Percentiles rank a stretch among this genome's conserved stretches.
phyloP scores from a whole-genome alignment of 2,797 vertebrate genomes.

The Etheostoma perlongum region DNA sequence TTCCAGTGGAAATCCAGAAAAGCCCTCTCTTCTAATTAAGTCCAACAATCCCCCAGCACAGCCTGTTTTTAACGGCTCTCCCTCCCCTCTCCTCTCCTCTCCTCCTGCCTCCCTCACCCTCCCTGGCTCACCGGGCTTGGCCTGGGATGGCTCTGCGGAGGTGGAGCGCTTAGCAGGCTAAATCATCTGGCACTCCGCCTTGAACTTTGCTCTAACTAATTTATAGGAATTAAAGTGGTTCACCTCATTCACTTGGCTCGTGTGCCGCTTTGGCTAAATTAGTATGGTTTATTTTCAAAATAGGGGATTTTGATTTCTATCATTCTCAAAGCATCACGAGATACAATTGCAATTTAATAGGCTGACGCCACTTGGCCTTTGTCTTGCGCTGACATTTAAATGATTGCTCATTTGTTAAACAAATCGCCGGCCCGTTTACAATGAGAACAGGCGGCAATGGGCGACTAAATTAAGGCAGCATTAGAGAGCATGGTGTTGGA shows the following conservation, averaged over 20 bases:
- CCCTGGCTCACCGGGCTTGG: conserved; percentile 59
- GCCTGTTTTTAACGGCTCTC: conserved; percentile 35
- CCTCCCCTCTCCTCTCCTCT: conserved; percentile 43
- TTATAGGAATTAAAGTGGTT: conserved; percentile 81
- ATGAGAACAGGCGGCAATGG: conserved; percentile 46
- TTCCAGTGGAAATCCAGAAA: conserved; percentile 38
- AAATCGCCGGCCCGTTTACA: conserved; percentile 37
- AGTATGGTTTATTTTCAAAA: conserved; percentile 39
- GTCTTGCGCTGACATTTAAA: conserved; percentile 55
- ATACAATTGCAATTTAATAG: conserved; percentile 41
- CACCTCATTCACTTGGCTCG: conserved; percentile 68
- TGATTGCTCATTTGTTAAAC: conserved; percentile 40
- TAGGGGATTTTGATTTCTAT: conserved; percentile 20
- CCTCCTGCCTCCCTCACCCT: conserved; percentile 39
- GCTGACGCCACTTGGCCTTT: conserved; percentile 45
- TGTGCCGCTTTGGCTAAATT: conserved; percentile 66
- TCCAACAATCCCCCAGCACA: conserved; percentile 17
- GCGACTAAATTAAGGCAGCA: conserved; percentile 35
- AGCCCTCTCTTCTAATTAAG: conserved; percentile 55
- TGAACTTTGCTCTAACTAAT: conserved; percentile 83
- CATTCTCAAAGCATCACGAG: conserved; percentile 34
- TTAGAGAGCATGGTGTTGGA: conserved; percentile 38
- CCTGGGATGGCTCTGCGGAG: conserved; percentile 70
- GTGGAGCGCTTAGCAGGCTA: conserved; percentile 77
- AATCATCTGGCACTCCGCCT: conserved; percentile 80